Base-by-base conservation (phyloP, 2,888 invertebrate genomes). In the Epinotia brunnichana region DNA sequence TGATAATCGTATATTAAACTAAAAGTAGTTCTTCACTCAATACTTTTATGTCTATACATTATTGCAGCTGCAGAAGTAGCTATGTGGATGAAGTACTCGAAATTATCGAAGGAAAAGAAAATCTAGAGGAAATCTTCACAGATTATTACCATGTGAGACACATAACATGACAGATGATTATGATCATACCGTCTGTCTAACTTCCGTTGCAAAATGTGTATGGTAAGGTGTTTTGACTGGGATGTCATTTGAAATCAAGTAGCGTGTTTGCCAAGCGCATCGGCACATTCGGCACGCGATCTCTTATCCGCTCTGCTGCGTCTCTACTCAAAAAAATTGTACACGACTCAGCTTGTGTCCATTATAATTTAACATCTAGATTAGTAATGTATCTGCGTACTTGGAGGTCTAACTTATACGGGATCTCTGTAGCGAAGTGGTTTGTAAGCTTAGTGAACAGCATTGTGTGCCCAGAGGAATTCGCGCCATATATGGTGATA, bases 401-500 rank as follows among this genome's bases (percentile, higher is more conserved):
- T n/a, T n/a, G 15, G 48, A n/a, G 15, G 48, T 48, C 48, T n/a
- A 7, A 48, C 15, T 48, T 48, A 48, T 48, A 48, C 48, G 4
- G 48, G 48, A 7, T n/a, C n/a, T 48, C 44, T n/a, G 7, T 1
- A 48, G 48, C 48, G n/a, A n/a, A n/a, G 48, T 48, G n/a, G 48
- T n/a, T 5, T 3, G n/a, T n/a, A n/a, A 48, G n/a, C n/a, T 48
- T 48, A 48, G 4, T 48, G 48, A 48, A 48, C n/a, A 13, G 48
- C 48, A 48, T 48, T 48, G n/a, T 48, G 79, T 83, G 79, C 77
- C 80, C 83, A 79, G 80, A 81, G 87, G 88, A 87, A 90, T 90
- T 88, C 89, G 79, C 70, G 74, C 91, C 91, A 82, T 91, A 90
- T 91, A 91, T 89, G 90, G 90, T 48, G 56, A 72, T 82, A 81